Base-by-base conservation (phyloP, 2,113 vertebrate genomes). In the Larimichthys crocea region DNA sequence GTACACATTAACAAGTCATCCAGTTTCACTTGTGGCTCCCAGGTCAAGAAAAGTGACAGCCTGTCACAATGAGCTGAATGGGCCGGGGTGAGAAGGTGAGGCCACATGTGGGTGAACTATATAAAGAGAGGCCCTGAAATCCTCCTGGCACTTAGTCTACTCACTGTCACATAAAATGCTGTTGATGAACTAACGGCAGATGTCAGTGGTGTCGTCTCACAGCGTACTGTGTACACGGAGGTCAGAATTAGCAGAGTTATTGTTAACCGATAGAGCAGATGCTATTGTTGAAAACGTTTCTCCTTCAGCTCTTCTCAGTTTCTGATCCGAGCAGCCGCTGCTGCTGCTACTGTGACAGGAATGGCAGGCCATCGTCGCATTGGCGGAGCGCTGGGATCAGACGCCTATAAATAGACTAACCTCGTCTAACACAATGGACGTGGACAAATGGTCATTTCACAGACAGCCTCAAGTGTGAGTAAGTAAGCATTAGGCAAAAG, bases 331-430 rank as follows among this genome's bases (percentile, higher is more conserved):
- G 89, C 81, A 90, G 85, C 93, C 94, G 90, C 88, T 92, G 94
- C 35, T 40, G 35, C 86, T 82, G 80, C 80, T 83, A 85, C 86
- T 14, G 74, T 31, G 74, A 46, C 81, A 74, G 89, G 85, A 86
- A 81, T 88, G 74, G 69, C 74, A 9, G 65, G 56, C 48, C 75
- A 80, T 53, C 84, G 86, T 83, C 49, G 26, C 82, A 17, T 8
- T 59, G 80, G 74, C 63, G 49, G 31, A 78, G 84, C 16, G 1
- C 82, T 55, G 67, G 76, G 89, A 86, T 90, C 89, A 89, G 70
- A 69, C 40, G 17, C 82, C 90, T 92, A 92, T 82, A 87, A 94
- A 94, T 95, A 95, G 86, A 74, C 40, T 1, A 71, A 72, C 46
- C 77, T 81, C 83, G 8, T 75, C 24, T 1, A 82, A 88, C 80